These are phyloP conservation scores for Brachyptera risi DNA, from an alignment of 2,888 invertebrate species.

Conservation along the genomic window DNA sequence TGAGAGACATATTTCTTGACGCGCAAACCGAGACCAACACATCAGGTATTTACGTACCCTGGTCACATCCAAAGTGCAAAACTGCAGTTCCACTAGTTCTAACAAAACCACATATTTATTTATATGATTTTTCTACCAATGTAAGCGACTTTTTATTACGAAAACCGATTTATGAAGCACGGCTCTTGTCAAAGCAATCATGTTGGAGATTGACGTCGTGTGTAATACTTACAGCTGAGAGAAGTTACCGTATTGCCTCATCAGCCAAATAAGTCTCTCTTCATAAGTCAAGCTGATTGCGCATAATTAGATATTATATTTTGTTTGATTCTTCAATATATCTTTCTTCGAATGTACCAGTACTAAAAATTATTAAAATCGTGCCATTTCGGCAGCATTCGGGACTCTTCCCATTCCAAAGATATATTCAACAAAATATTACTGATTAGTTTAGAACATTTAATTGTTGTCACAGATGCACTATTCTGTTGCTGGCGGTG, in stretches of 20 bases:
- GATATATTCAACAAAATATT: conserved; percentile 2
- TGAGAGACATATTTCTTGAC: no score
- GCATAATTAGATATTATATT: no score
- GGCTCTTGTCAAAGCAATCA: no score
- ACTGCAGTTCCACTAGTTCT: background rate
- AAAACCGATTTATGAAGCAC: no score
- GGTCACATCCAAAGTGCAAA: background rate
- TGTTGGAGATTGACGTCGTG: no score
- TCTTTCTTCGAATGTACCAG: background rate
- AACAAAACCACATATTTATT: background rate
- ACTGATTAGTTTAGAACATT: conserved; percentile 15
- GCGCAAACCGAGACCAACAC: no score
- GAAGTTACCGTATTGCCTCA: no score
- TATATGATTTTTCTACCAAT: background rate
- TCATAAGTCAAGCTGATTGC: background rate
- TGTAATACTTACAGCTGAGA: no score
- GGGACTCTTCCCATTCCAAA: background rate
- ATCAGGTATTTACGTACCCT: no score
- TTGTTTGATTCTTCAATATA: background rate
- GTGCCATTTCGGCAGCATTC: no score
- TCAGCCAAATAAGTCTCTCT: no score
- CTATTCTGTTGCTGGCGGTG: conserved; percentile 24
- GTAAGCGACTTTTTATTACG: no score
- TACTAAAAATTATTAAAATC: background rate
- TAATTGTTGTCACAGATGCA: background rate